Evolutionary conservation across 2,113 vertebrate species (phyloP).

Genomic region (Onychostoma macrolepis): DNA sequence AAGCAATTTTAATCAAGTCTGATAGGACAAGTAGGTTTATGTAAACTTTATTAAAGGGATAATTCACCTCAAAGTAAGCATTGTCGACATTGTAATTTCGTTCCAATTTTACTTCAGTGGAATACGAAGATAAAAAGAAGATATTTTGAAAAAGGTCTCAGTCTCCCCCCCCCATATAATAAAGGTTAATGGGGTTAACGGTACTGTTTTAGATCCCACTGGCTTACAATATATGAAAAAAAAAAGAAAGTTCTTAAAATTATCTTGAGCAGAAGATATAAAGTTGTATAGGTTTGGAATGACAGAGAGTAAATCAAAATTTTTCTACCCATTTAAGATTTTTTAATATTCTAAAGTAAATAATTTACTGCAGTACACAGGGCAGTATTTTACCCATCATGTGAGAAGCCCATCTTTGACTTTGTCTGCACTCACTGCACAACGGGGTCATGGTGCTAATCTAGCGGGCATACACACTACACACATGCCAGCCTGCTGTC

Average conservation of each 20-base stretch:
- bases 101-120: not conserved
- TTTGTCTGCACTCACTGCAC: not conserved
- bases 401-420: not conserved
- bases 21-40: not conserved
- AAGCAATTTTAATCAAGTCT: not conserved
- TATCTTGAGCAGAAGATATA: not conserved
- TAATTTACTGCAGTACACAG: not conserved
- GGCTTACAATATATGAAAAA: not conserved
- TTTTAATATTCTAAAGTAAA: not conserved
- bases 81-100: not conserved
- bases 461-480: constrained; percentile 47
- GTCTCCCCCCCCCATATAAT: too few species aligned
- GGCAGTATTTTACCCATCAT: not conserved
- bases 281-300: not conserved
- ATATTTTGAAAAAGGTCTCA: not conserved
- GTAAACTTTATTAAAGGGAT: not conserved
- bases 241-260: not conserved
- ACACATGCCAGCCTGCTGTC: constrained; percentile 39
- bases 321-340: not conserved
- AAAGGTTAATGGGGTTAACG: not conserved
- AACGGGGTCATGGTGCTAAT: constrained; percentile 39
- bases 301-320: not conserved
- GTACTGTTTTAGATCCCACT: not conserved
- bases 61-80: not conserved
- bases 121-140: not conserved